Evolutionary conservation across 2,888 invertebrate genomes (phyloP).

Genomic region (Metallyticus violacea): DNA sequence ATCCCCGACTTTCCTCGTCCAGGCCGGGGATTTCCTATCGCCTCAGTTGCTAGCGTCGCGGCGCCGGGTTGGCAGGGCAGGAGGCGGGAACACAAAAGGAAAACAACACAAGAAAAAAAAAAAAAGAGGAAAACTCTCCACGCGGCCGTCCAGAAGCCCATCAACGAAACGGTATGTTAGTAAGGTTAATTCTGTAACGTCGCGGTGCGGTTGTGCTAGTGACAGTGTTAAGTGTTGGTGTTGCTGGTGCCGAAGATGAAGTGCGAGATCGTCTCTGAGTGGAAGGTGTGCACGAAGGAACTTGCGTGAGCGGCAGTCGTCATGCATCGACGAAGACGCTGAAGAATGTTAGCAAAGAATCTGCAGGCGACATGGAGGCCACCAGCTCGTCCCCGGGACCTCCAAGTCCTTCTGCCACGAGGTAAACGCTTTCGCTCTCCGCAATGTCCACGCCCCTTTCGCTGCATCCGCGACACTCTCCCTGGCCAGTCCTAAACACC

Average conservation of each 20-base stretch:
- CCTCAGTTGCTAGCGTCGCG: background rate
- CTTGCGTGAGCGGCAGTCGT: too few species aligned
- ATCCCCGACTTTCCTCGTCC: background rate
- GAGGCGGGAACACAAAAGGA: too few species aligned
- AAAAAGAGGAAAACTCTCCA: background rate
- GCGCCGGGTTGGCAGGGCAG: background rate
- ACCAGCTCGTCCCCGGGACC: conserved; percentile 28
- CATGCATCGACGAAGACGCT: background rate
- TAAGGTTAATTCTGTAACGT: too few species aligned
- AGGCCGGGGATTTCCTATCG: background rate
- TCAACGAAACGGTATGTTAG: too few species aligned
- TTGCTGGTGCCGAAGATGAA: background rate
- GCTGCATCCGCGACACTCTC: background rate
- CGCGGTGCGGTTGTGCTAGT: background rate
- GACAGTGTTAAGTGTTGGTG: background rate
- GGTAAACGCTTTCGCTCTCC: background rate
- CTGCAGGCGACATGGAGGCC: conserved; percentile 22
- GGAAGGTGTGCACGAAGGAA: too few species aligned
- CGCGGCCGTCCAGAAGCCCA: too few species aligned
- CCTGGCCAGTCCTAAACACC: background rate
- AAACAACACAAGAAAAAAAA: background rate
- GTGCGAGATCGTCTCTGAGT: too few species aligned
- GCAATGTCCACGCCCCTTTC: background rate
- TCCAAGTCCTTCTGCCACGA: conserved; percentile 23
- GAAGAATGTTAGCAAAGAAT: conserved; percentile 4